These are phyloP conservation scores for Porites lutea DNA, from an alignment of 64 coral and sea anemone genomes.

Conservation along the genomic window DNA sequence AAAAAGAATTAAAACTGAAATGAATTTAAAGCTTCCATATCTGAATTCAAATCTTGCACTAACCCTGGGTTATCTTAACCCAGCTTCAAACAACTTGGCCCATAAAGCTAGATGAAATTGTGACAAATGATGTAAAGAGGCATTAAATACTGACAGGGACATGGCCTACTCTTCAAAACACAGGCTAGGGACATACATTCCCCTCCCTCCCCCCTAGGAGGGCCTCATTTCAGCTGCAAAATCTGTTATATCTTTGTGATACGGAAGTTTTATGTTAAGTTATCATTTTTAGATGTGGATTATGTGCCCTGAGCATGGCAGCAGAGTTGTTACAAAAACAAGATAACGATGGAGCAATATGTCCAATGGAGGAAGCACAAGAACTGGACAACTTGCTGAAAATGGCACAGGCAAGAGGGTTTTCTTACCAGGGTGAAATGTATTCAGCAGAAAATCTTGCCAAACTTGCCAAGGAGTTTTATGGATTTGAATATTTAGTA, in stretches of 20 bases:
- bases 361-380: not conserved
- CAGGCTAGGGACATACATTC: too few species aligned
- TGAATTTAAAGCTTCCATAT: too few species aligned
- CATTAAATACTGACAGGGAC: too few species aligned
- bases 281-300: conserved; percentile 76
- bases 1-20: too few species aligned
- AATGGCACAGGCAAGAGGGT: conserved; percentile 68
- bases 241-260: not conserved
- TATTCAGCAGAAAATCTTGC: conserved; percentile 82
- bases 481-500: conserved; percentile 63
- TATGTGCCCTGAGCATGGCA: conserved; percentile 90
- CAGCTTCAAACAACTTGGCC: too few species aligned
- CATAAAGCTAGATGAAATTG: too few species aligned
- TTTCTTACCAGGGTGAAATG: conserved; percentile 89
- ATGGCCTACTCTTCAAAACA: too few species aligned
- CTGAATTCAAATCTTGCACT: too few species aligned
- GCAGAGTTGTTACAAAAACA: conserved; percentile 21
- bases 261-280: not conserved
- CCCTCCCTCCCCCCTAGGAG: too few species aligned
- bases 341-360: not conserved
- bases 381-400: conserved; percentile 67
- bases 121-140: too few species aligned
- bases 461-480: conserved; percentile 70
- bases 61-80: too few species aligned
- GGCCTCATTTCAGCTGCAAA: too few species aligned